These are phyloP conservation scores for Aphelenchoides fujianensis DNA, from an alignment of 1,140 invertebrate species.

Conservation along the genomic window DNA sequence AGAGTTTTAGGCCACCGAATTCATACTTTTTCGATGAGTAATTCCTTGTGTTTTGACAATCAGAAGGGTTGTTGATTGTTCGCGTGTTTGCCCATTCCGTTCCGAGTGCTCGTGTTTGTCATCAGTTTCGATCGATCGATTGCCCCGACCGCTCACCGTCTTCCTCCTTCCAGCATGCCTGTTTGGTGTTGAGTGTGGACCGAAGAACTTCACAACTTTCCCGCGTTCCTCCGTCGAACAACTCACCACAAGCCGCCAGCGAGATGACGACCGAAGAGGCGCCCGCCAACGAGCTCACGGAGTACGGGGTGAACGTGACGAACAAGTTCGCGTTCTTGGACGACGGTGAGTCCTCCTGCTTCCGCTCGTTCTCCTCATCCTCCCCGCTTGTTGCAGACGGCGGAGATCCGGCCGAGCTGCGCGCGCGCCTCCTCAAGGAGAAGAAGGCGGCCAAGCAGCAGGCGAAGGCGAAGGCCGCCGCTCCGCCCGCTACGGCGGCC, in stretches of 20 bases:
- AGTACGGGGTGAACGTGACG: not conserved
- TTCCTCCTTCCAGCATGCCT: not conserved
- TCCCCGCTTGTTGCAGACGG: constrained; percentile 11
- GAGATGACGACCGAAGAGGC: not conserved
- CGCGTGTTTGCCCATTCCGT: no score
- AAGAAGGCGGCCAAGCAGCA: constrained; percentile 19
- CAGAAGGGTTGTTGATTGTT: no score
- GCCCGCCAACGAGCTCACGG: not conserved
- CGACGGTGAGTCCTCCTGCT: constrained; percentile 4
- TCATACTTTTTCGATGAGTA: no score
- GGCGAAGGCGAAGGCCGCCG: not conserved
- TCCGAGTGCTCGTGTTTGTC: no score
- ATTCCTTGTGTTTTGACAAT: no score
- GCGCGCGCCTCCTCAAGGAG: constrained; percentile 3
- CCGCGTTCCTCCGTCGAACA: no score
- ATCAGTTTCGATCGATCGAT: no score
- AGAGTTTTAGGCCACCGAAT: no score
- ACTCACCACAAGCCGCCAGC: no score
- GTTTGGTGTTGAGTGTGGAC: not conserved
- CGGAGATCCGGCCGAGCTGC: constrained; percentile 6
- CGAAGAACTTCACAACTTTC: not conserved
- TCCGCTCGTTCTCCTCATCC: no score
- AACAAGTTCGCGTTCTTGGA: constrained; percentile 19
- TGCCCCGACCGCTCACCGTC: no score
- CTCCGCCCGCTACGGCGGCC: constrained; percentile 4